Conservation (phyloP, 2,797 vertebrate genomes). For the Tragopan temminckii region DNA sequence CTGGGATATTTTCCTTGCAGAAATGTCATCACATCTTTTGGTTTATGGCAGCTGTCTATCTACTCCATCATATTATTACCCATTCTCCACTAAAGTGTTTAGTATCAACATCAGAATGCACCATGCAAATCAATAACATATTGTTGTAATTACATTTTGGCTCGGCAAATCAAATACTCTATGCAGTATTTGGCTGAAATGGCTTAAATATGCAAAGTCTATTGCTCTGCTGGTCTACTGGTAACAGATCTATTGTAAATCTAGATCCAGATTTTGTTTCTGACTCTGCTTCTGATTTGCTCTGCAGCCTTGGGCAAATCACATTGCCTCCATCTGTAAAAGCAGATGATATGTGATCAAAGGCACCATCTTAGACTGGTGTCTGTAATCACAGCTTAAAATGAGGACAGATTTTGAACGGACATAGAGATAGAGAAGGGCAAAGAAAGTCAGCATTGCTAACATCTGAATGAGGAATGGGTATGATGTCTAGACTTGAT, state of each 20-base stretch:
- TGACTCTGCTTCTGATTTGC: conserved; percentile 54
- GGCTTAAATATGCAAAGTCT: conserved; percentile 30
- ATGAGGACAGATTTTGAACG: conserved; percentile 28
- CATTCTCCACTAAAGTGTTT: conserved; percentile 17
- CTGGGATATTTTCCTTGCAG: conserved; percentile 37
- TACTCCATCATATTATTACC: conserved; percentile 17
- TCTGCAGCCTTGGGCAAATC: conserved; percentile 39
- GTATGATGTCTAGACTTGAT: neutral
- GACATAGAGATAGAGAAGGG: neutral
- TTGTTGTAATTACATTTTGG: conserved; percentile 20
- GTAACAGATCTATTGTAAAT: conserved; percentile 46
- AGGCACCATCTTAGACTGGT: conserved; percentile 10
- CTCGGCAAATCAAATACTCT: conserved; percentile 41
- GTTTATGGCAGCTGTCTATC: conserved; percentile 63
- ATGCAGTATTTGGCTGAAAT: conserved; percentile 26
- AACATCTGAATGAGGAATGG: neutral
- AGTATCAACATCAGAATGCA: conserved; percentile 49
- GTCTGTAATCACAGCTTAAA: neutral
- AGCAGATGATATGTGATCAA: conserved; percentile 63
- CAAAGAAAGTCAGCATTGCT: neutral
- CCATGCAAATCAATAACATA: conserved; percentile 61
- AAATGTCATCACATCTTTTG: conserved; percentile 56
- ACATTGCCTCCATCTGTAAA: conserved; percentile 48
- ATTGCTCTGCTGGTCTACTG: neutral
- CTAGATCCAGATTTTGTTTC: conserved; percentile 37